Evolutionary conservation across 2,888 invertebrate genomes (phyloP).

Genomic region (Odontocolon sp.): DNA sequence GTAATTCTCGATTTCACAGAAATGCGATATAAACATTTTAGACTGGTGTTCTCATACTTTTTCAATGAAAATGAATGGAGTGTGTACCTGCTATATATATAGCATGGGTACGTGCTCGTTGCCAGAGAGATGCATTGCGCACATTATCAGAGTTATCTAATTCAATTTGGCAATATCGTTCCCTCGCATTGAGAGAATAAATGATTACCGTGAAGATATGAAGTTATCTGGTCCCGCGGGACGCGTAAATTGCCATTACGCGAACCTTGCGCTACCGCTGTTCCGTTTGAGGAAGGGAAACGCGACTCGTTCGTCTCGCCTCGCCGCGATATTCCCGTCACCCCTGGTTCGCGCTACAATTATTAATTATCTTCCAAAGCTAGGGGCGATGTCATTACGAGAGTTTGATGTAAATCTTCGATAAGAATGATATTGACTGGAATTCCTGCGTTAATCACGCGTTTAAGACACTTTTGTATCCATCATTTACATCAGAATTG

Average conservation of each 20-base stretch:
- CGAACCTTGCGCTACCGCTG: conserved; percentile 56
- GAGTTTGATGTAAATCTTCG: conserved; percentile 27
- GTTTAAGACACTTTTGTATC: too few species aligned
- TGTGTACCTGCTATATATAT: neutral
- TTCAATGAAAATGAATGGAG: too few species aligned
- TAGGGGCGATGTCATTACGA: conserved; percentile 24
- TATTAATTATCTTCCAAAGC: conserved; percentile 50
- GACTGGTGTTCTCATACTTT: too few species aligned
- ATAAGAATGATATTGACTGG: conserved; percentile 38
- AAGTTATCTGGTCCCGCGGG: conserved; percentile 80
- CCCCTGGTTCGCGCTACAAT: conserved; percentile 35
- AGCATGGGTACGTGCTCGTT: conserved; percentile 44
- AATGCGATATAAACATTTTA: too few species aligned
- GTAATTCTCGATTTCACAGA: too few species aligned
- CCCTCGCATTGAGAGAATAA: conserved; percentile 77
- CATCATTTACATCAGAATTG: too few species aligned
- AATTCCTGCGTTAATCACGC: conserved; percentile 24
- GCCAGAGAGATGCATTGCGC: conserved; percentile 71
- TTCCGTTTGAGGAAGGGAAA: conserved; percentile 47
- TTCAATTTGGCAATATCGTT: conserved; percentile 79
- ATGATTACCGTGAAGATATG: conserved; percentile 79
- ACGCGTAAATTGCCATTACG: conserved; percentile 80
- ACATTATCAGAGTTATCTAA: conserved; percentile 75
- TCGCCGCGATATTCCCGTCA: conserved; percentile 31
- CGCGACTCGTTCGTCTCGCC: conserved; percentile 47